A percentile compares a stretch with the other conserved stretches of the same genome.
These are phyloP conservation scores for Disparrhopalites patrizii DNA, from an alignment of 2,888 invertebrate genomes.

Conservation along the genomic window DNA sequence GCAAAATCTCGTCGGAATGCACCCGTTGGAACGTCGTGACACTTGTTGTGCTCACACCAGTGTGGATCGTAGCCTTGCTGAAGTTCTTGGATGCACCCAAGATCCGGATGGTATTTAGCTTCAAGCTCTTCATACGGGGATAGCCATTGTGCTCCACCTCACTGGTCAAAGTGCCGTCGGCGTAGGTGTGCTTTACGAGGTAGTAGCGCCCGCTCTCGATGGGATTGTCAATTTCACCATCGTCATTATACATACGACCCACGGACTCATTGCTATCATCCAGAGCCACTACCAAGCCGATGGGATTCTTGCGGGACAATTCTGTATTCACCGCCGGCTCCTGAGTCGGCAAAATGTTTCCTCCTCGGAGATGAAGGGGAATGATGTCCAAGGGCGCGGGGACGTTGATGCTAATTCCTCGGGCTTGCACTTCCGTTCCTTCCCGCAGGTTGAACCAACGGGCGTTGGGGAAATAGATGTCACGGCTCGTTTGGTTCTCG, in stretches of 20 bases:
- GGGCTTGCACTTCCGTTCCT: conserved; percentile 45
- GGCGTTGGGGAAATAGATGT: conserved; percentile 63
- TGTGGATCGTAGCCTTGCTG: conserved; percentile 28
- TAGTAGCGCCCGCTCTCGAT: conserved; percentile 39
- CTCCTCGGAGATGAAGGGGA: conserved; percentile 64
- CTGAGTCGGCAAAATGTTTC: conserved; percentile 66
- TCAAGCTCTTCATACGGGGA: conserved; percentile 32
- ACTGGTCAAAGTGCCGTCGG: conserved; percentile 19
- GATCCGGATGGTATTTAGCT: conserved; percentile 33
- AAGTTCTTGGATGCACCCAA: conserved; percentile 31
- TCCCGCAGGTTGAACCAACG: conserved; percentile 64
- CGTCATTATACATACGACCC: conserved; percentile 75
- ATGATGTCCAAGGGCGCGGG: conserved; percentile 62
- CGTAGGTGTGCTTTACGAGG: conserved; percentile 28
- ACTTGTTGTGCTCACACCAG: conserved; percentile 23
- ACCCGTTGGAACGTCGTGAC: too few species aligned
- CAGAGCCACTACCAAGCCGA: conserved; percentile 63
- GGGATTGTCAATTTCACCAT: conserved; percentile 59
- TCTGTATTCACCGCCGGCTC: conserved; percentile 62
- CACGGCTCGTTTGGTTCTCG: conserved; percentile 52
- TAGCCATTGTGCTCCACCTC: conserved; percentile 35
- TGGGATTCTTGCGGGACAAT: conserved; percentile 57
- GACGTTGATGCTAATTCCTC: conserved; percentile 55
- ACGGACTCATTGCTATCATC: conserved; percentile 56
- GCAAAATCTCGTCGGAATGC: conserved; percentile 40